Conservation (phyloP, 2,888 invertebrate species). For the Drosophila birchii region DNA sequence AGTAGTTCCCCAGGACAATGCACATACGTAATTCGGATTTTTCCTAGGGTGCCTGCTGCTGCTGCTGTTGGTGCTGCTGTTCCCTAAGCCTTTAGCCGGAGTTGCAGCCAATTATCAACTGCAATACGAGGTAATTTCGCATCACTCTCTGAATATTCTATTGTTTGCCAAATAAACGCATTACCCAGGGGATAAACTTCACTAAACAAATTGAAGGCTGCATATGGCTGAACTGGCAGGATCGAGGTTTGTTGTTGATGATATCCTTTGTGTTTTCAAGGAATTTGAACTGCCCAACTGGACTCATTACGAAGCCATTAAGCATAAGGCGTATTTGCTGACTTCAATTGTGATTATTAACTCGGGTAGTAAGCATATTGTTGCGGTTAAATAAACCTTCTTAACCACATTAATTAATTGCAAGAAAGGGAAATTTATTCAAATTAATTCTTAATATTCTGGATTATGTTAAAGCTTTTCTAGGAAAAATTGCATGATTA, state of each 20-base stretch:
- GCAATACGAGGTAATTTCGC: constrained; percentile 2
- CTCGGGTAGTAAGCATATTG: background rate
- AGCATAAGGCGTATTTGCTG: background rate
- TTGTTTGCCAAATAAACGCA: constrained; percentile 11
- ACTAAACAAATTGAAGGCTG: constrained; percentile 3
- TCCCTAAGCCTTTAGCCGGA: background rate
- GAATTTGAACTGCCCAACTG: background rate
- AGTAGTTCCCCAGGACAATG: constrained; percentile 2
- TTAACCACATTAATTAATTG: background rate
- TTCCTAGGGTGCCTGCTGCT: background rate
- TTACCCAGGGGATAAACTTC: background rate
- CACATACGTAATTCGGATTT: background rate
- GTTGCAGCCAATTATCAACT: constrained; percentile 3
- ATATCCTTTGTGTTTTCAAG: background rate
- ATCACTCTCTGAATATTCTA: background rate
- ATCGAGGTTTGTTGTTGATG: background rate
- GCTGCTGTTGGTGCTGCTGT: background rate
- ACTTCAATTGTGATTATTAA: background rate
- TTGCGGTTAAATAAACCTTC: background rate
- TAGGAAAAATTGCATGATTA: background rate
- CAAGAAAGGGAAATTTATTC: no score
- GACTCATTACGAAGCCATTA: background rate
- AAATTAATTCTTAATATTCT: no score
- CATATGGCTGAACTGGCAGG: background rate
- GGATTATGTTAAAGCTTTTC: background rate